Percentiles rank a stretch among this genome's conserved stretches.
phyloP scores from a whole-genome alignment of 1,140 invertebrate species.

The Teleogryllus occipitalis region DNA sequence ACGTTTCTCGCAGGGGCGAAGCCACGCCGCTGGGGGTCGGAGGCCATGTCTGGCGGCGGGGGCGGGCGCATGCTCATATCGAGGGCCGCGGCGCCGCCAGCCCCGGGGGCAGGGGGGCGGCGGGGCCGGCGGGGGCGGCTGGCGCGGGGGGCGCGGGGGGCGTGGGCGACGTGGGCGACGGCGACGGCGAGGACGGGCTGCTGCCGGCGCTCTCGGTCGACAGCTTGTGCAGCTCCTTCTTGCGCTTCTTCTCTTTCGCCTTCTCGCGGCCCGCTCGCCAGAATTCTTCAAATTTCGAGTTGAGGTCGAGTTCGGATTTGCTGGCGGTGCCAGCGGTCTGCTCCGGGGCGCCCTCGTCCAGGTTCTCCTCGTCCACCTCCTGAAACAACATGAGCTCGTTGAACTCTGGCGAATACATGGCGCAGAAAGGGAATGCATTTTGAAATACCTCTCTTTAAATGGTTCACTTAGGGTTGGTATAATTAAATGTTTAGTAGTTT shows the following conservation, averaged over 20 bases:
- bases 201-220: background rate
- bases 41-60: background rate
- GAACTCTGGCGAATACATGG: too few relatives aligned
- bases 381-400: constrained; percentile 29
- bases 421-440: too few relatives aligned
- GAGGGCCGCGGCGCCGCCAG: background rate
- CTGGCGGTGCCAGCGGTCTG: constrained; percentile 29
- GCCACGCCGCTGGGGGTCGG: too few relatives aligned
- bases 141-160: too few relatives aligned
- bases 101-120: background rate
- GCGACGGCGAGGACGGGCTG: background rate
- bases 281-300: constrained; percentile 31
- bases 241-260: constrained; percentile 19
- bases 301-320: constrained; percentile 31
- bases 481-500: too few relatives aligned
- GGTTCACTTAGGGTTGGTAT: too few relatives aligned
- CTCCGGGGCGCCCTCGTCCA: constrained; percentile 32
- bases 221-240: background rate
- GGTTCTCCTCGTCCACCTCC: constrained; percentile 53
- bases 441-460: too few relatives aligned
- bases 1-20: background rate
- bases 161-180: background rate
- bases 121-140: too few relatives aligned
- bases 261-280: constrained; percentile 22
- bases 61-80: background rate